phyloP scores from a whole-genome alignment of 1,140 invertebrate species.

The Drosophila persimilis region DNA sequence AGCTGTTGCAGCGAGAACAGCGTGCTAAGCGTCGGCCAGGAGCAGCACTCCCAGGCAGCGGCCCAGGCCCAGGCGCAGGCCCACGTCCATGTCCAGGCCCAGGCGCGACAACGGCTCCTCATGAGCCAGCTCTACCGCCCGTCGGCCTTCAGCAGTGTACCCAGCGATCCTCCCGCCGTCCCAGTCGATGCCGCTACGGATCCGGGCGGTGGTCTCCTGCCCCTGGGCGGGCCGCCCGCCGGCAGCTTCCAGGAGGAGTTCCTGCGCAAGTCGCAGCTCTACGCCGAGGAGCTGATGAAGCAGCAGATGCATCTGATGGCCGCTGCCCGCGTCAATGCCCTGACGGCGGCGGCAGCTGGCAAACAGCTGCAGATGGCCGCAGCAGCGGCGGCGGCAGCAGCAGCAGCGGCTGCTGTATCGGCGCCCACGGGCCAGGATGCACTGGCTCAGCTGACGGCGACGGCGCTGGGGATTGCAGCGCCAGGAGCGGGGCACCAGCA shows the following conservation, averaged over 20 bases:
- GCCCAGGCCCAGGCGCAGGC: conserved; percentile 38
- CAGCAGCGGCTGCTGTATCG: conserved; percentile 29
- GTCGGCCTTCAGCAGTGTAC: conserved; percentile 71
- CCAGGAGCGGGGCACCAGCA: conserved; percentile 18
- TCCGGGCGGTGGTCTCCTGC: background rate
- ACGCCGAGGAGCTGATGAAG: conserved; percentile 83
- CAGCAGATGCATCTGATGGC: conserved; percentile 83
- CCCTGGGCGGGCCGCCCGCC: conserved; percentile 15
- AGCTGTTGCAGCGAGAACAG: conserved; percentile 87
- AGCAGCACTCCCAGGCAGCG: conserved; percentile 81
- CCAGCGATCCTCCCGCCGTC: conserved; percentile 31
- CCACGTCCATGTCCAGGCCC: conserved; percentile 21
- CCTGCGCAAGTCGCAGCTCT: conserved; percentile 80
- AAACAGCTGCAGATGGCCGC: conserved; percentile 74
- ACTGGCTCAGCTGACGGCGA: conserved; percentile 67
- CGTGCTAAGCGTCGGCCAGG: conserved; percentile 87
- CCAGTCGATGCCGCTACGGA: background rate
- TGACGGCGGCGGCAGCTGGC: conserved; percentile 60
- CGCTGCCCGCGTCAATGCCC: conserved; percentile 72
- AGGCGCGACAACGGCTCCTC: conserved; percentile 55
- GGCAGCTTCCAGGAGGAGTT: conserved; percentile 78
- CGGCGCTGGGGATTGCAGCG: too few species aligned
- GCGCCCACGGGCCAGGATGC: conserved; percentile 55
- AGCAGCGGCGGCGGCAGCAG: conserved; percentile 62
- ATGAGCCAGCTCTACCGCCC: conserved; percentile 67